Percentiles rank a stretch among this genome's conserved stretches.
Conservation (phyloP, 2,888 invertebrate genomes). For the Heliconius cydno region DNA sequence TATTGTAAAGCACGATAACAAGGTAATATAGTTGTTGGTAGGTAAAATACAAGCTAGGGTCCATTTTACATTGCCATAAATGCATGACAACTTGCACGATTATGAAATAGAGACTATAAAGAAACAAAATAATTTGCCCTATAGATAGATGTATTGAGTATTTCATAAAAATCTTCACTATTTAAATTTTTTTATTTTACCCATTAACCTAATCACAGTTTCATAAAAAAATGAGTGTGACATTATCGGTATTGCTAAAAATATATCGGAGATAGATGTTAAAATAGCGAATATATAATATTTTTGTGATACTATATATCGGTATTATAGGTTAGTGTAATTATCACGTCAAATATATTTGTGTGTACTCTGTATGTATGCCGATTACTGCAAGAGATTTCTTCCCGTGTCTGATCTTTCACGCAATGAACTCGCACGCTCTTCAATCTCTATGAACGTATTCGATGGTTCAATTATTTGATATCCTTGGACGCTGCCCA, state of each 20-base stretch:
- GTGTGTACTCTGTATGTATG: background rate
- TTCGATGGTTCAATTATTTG: slow-evolving; percentile 51
- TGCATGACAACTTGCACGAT: slow-evolving; percentile 55
- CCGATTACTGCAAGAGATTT: background rate
- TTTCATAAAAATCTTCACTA: background rate
- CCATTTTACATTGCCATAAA: slow-evolving; percentile 50
- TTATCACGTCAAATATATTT: background rate
- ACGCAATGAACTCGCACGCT: slow-evolving; percentile 23
- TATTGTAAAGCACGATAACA: slow-evolving; percentile 57
- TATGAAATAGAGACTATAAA: slow-evolving; percentile 36
- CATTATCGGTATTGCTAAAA: slow-evolving; percentile 22
- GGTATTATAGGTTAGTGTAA: background rate
- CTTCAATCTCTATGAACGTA: slow-evolving; percentile 21
- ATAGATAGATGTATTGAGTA: slow-evolving; percentile 10
- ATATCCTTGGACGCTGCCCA: slow-evolving; percentile 69
- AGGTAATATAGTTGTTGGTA: slow-evolving; percentile 53
- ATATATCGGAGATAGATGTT: background rate
- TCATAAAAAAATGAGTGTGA: slow-evolving; percentile 11
- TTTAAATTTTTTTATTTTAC: background rate
- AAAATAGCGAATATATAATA: background rate
- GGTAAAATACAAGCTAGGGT: slow-evolving; percentile 49
- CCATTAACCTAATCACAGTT: slow-evolving; percentile 14
- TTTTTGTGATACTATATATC: background rate
- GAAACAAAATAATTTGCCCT: background rate
- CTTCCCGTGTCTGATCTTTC: slow-evolving; percentile 30